Evolutionary conservation across 2,113 vertebrate genomes (phyloP), one percentile per base, ranked within the genome.

Genomic region (Actinemys pallida): DNA sequence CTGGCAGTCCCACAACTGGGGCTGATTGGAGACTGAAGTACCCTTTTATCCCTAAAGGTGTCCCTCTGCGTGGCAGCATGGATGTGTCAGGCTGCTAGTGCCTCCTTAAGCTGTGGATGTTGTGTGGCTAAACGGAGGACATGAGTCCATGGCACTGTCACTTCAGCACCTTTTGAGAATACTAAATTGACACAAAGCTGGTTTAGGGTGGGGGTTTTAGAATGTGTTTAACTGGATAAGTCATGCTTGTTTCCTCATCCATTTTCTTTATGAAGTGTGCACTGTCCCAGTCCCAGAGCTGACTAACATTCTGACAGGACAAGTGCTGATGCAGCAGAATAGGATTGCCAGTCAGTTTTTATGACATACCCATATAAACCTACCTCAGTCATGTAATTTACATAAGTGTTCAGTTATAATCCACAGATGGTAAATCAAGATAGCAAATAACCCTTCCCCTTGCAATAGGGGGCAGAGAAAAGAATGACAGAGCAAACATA

Each of bases 281-380:
- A 83, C 57, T 45, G 57, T 82, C 45, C 83, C 2, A 35, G 79
- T 9, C 79, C 72, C 81, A 81, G 83, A 83, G 45, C 72, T 8
- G 11, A 94, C 22, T 4, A 94, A 54, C 53, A 94, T 89, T 35
- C 83, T 47, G 50, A 53, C n/a, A 95, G 31, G 89, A 52, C 81
- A 69, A 59, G 27, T 85, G 91, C 95, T 95, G 94, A 97, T 87
- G 25, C 88, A 93, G 92, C 81, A 95, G 90, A 95, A 82, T 4
- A 76, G 84, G 45, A 81, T 86, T 92, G 89, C 89, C 52, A 39
- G 90, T 89, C 59, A 59, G 31, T 79, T 93, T 96, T 97, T 94
- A 90, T 5, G 2, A 89, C 53, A 83, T 45, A 79, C 80, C 3
- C 78, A 50, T 80, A 89, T 84, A 93, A 72, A 89, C 78, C 65